A percentile compares a stretch with the other conserved stretches of the same genome.
Conservation (phyloP, 2,888 invertebrate genomes). For the Ariolimax columbianus region DNA sequence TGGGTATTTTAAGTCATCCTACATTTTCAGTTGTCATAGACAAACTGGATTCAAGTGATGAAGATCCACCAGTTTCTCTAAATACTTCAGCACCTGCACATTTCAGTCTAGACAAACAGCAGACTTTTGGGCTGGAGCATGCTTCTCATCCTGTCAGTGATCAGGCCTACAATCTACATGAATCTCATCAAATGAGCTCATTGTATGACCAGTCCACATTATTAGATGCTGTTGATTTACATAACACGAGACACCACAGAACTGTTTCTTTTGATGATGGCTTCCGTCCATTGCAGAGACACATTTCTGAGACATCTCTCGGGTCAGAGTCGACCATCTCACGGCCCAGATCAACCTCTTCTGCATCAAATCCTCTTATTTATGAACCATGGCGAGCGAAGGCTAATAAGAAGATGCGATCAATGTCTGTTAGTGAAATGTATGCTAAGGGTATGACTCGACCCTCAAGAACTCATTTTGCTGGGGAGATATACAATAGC, state of each 20-base stretch:
- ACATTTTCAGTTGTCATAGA: not conserved
- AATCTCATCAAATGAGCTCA: not conserved
- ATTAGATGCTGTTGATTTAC: conserved; percentile 22
- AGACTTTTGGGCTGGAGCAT: not conserved
- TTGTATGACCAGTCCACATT: conserved; percentile 1
- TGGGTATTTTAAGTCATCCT: not conserved
- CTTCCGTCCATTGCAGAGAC: not conserved
- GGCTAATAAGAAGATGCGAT: conserved; percentile 9
- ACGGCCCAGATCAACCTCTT: conserved; percentile 37
- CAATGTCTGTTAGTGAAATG: conserved; percentile 43
- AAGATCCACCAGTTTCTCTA: not conserved
- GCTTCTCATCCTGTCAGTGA: not conserved
- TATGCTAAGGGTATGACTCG: not conserved
- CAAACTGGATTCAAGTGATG: not conserved
- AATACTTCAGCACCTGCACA: conserved; percentile 34
- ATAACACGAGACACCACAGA: not conserved
- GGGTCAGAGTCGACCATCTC: not conserved
- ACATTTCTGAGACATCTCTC: not conserved
- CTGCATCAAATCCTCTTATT: conserved; percentile 43
- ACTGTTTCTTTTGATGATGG: conserved; percentile 29
- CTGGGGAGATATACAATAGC: conserved; percentile 42
- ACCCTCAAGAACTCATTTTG: conserved; percentile 22
- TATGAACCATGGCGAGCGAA: conserved; percentile 47
- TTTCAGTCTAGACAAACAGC: not conserved
- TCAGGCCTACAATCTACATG: not conserved